Conservation (phyloP, 2,113 vertebrate species). For the Saguinus imperator region DNA sequence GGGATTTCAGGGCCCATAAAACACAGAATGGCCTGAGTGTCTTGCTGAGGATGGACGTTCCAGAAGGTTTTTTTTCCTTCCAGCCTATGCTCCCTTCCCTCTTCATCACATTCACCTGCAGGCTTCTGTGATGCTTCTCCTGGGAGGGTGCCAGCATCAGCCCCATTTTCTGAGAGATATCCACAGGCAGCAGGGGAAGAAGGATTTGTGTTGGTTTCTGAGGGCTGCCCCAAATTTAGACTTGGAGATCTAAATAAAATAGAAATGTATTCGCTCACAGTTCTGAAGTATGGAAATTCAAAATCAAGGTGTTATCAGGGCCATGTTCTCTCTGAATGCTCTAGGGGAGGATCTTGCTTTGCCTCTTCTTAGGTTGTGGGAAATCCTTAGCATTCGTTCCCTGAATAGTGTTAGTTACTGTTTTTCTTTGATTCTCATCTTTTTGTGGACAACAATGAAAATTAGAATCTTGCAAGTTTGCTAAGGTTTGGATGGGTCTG, state of each 20-base stretch:
- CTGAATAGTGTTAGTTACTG: background rate
- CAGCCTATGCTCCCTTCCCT: background rate
- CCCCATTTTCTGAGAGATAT: background rate
- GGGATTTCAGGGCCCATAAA: constrained; percentile 55
- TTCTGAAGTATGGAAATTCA: background rate
- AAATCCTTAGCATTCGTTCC: background rate
- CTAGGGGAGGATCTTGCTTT: background rate
- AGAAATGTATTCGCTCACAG: background rate
- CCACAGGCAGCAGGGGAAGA: background rate
- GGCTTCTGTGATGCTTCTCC: background rate
- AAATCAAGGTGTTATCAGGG: background rate
- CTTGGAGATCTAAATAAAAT: background rate
- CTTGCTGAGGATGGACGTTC: background rate
- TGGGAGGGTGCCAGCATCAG: too few species aligned
- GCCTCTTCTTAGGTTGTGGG: background rate
- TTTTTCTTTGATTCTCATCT: background rate
- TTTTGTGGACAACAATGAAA: background rate
- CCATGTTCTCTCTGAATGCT: background rate
- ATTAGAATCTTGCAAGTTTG: background rate
- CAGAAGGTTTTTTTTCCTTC: background rate
- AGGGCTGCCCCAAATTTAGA: background rate
- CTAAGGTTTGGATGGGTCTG: background rate
- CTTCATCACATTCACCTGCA: background rate
- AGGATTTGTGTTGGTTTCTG: background rate
- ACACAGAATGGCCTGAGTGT: background rate